These are phyloP conservation scores for Platynereis dumerilii DNA, from an alignment of 2,888 invertebrate species.

Conservation along the genomic window DNA sequence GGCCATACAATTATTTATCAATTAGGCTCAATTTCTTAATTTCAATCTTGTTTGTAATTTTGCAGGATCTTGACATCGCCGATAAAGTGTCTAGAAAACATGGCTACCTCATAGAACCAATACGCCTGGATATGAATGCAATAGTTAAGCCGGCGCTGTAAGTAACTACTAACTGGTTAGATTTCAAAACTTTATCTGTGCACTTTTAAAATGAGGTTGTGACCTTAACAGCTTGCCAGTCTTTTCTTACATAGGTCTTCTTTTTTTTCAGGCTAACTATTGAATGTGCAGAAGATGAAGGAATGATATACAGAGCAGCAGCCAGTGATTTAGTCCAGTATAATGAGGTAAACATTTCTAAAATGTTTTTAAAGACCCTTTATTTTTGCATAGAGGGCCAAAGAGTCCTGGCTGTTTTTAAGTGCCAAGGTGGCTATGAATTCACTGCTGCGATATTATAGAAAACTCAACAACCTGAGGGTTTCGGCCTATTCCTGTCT, in stretches of 20 bases:
- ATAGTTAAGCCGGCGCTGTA: conserved; percentile 58
- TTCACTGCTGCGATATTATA: not conserved
- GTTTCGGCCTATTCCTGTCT: too few relatives aligned
- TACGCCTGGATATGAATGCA: conserved; percentile 56
- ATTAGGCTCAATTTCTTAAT: too few relatives aligned
- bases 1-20: too few relatives aligned
- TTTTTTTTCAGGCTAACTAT: conserved; percentile 48
- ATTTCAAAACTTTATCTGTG: not conserved
- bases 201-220: not conserved
- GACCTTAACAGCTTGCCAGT: too few relatives aligned
- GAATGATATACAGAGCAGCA: conserved; percentile 54
- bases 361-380: not conserved
- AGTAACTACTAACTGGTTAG: conserved; percentile 37
- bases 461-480: too few relatives aligned
- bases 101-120: conserved; percentile 46
- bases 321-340: conserved; percentile 53
- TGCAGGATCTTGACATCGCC: conserved; percentile 21
- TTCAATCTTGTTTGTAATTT: too few relatives aligned
- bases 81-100: conserved; percentile 36
- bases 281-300: conserved; percentile 59
- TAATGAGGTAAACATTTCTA: conserved; percentile 20
- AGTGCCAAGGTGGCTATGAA: not conserved
- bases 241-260: not conserved
- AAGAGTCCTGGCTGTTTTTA: not conserved
- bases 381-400: not conserved